Percentiles rank a stretch among this genome's conserved stretches.
Evolutionary conservation across 2,797 vertebrate species (phyloP).

Genomic region (Petrocephalus sullivani): DNA sequence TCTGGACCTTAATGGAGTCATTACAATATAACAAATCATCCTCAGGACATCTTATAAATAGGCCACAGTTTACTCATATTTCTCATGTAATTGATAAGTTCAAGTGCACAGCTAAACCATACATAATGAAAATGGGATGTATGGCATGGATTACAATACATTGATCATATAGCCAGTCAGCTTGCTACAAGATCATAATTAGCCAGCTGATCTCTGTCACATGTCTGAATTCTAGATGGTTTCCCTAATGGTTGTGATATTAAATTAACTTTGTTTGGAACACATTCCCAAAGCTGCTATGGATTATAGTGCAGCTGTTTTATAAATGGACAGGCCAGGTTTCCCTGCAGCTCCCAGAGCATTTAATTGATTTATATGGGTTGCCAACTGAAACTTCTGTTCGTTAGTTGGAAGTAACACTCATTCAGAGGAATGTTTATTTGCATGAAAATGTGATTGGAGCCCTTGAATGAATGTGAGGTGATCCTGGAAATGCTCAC

Average conservation of each 20-base stretch:
- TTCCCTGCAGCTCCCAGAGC: background rate
- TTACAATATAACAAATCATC: background rate
- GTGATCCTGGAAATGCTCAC: background rate
- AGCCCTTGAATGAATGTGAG: background rate
- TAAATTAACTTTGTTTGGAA: background rate
- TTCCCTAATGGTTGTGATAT: background rate
- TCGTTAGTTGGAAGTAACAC: background rate
- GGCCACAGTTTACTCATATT: conserved; percentile 43
- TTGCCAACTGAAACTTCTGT: conserved; percentile 14
- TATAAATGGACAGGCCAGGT: background rate
- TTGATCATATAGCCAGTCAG: background rate
- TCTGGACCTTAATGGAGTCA: background rate
- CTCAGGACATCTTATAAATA: background rate
- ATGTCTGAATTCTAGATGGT: background rate
- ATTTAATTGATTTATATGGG: conserved; percentile 14
- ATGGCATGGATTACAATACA: background rate
- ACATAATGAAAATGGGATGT: conserved; percentile 42
- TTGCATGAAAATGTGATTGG: background rate
- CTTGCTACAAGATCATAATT: background rate
- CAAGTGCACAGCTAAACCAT: conserved; percentile 38
- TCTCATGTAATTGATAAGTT: conserved; percentile 54
- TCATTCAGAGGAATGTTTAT: background rate
- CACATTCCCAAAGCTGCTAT: background rate
- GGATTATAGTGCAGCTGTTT: background rate
- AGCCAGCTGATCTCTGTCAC: background rate